Evolutionary conservation across 2,113 vertebrate genomes (phyloP), one percentile per base, ranked within the genome.

Genomic region (Rana temporaria): DNA sequence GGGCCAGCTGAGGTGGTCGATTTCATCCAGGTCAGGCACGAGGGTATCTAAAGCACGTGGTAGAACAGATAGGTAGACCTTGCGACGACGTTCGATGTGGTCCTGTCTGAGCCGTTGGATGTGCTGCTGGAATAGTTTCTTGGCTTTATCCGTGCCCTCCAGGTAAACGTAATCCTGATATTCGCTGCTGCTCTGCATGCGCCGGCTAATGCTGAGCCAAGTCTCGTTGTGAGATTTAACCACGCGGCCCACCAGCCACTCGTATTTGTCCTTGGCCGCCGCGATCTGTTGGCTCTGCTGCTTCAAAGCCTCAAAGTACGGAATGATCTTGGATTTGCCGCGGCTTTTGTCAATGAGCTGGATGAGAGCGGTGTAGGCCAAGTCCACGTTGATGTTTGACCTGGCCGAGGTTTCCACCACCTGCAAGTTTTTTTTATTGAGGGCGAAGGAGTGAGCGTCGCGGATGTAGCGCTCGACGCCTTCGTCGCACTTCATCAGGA

Each of bases 251-350:
- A 98, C 95, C 63, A 98, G 90, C 96, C 96, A 97, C 86, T 99
- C 97, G 19, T 99, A 99, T 74, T 91, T 95, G 89, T 99, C 98
- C 86, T 99, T 99, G 4, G 97, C 96, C 0, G 96, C 95, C 4
- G 97, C 98, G 24, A 99, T 99, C 88, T 98, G 97, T 84, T 99
- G 97, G 84, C 97, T 99, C 85, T 99, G 97, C 87, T 99, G 98
- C 85, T 99, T 99, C 56, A 99, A 86, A 0, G 98, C 96, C 85
- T 99, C 98, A 78, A 96, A 99, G 88, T 99, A 99, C 4, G 97
- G 96, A 81, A 98, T 94, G 86, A 99, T 98, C 87, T 99, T 99
- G 1, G 96, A 93, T 83, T 98, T 99, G 0, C 96, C 97, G 16
- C 96, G 90, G 87, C 96, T 92, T 74, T 92, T 94, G 73, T 99